phyloP scores from a whole-genome alignment of 2,888 invertebrate genomes.

The Lobophora halterata region DNA sequence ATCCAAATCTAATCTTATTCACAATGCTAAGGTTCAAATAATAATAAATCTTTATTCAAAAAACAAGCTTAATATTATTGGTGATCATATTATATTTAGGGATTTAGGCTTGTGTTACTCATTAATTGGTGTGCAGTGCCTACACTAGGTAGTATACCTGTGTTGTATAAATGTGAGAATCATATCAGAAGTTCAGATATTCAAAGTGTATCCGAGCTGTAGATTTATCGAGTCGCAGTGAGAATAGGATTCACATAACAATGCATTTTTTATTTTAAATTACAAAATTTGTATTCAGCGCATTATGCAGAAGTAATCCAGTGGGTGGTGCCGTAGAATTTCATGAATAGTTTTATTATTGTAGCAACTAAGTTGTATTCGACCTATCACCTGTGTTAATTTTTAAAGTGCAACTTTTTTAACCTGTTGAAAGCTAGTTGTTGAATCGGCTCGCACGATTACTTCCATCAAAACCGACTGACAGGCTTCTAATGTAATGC shows the following conservation, averaged over 20 bases:
- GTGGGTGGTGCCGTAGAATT: constrained; percentile 71
- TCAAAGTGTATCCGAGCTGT: constrained; percentile 37
- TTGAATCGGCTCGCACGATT: constrained; percentile 12
- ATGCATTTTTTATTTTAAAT: constrained; percentile 60
- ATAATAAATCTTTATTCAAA: no score
- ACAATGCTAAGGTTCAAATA: no score
- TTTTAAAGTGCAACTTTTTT: constrained; percentile 28
- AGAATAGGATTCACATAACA: constrained; percentile 62
- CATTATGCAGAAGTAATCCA: constrained; percentile 63
- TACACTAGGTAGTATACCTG: no score
- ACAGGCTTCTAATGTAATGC: constrained; percentile 67
- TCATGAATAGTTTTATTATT: constrained; percentile 48
- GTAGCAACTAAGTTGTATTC: constrained; percentile 7
- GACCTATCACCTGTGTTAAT: constrained; percentile 15
- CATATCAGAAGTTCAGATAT: constrained; percentile 31
- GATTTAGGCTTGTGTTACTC: no score
- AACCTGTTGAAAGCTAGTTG: constrained; percentile 52
- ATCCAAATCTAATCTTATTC: no score
- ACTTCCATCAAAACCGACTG: constrained; percentile 43
- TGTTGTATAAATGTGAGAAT: background rate
- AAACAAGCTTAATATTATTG: no score
- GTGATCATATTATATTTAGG: no score
- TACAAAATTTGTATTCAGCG: constrained; percentile 65
- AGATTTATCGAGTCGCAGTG: constrained; percentile 58
- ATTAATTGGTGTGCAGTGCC: no score